Conservation (phyloP, 2,797 vertebrate species). For the Propithecus perrieri region DNA sequence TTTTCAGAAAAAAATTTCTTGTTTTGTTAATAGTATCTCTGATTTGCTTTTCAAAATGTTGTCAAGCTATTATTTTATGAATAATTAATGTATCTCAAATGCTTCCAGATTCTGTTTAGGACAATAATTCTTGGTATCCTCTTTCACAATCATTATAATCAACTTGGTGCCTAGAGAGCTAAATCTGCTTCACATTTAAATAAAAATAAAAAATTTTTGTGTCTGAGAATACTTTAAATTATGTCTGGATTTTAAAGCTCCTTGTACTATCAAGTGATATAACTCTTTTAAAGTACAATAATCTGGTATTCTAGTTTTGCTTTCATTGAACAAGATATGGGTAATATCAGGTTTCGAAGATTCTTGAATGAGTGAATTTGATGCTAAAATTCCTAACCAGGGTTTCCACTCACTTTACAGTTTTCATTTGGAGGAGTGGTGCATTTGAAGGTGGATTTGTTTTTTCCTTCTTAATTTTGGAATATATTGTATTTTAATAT, state of each 20-base stretch:
- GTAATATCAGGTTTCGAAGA: background rate
- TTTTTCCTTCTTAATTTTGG: constrained; percentile 55
- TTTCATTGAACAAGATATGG: background rate
- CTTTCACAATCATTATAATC: background rate
- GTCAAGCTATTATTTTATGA: background rate
- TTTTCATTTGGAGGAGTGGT: background rate
- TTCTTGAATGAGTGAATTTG: background rate
- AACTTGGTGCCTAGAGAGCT: background rate
- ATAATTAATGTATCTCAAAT: constrained; percentile 10
- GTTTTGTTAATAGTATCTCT: background rate
- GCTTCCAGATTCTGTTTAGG: background rate
- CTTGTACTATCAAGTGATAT: background rate
- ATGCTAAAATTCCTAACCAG: background rate
- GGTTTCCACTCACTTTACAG: background rate
- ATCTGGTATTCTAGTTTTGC: background rate
- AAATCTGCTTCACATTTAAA: constrained; percentile 33
- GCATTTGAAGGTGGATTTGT: background rate
- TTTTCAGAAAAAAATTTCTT: background rate
- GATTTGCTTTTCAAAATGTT: constrained; percentile 32
- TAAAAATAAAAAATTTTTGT: constrained; percentile 22
- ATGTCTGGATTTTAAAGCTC: constrained; percentile 18
- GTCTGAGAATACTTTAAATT: constrained; percentile 33
- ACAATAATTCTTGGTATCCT: background rate
- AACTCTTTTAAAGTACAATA: background rate
- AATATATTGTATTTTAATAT: constrained; percentile 11